Base-by-base conservation (phyloP, 2,888 invertebrate genomes). In the Bombylius major region DNA sequence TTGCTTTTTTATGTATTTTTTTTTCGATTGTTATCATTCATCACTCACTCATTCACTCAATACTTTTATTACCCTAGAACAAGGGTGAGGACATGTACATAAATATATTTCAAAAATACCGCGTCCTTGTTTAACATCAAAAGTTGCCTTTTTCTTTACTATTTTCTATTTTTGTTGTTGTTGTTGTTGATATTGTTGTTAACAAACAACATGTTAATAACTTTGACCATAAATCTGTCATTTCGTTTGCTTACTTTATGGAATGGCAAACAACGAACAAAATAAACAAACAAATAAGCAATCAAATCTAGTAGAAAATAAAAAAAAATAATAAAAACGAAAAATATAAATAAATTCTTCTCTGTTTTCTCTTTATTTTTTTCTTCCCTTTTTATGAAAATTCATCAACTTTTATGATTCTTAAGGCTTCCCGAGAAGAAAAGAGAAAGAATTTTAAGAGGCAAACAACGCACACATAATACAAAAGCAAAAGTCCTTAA, bases 191-290 rank as follows among this genome's bases (percentile, higher is more conserved):
- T 42, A 4, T 3, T 42, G 1, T 42, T 46, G 31, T 23, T 53
- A 34, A 9, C 47, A 12, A 47, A 53, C 47, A 54, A 54, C 54
- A 54, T 54, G 54, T 54, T 54, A 54, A 54, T 54, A 54, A 54
- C 50, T 54, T 50, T 50, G 42, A 34, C 45, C 54, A 50, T 54
- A 54, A 54, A 54, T 54, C 54, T 54, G 50, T 54, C 50, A 54
- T 49, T 46, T 36, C 46, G 36, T 54, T 47, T 54, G 44, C 44
- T 51, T 51, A 51, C 45, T 51, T 54, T 54, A 54, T 54, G 54
- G 54, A 32, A 54, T 23, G 9, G 50, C 44, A 50, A 50, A 54
- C 54, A 54, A 50, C 45, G 11, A 54, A 33, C 46, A 50, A 50
- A 54, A 50, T 23, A 54, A 50, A 50, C 50, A 54, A 54, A 54